phyloP scores from a whole-genome alignment of 1,140 invertebrate genomes.

The Caenorhabditis inopinata region DNA sequence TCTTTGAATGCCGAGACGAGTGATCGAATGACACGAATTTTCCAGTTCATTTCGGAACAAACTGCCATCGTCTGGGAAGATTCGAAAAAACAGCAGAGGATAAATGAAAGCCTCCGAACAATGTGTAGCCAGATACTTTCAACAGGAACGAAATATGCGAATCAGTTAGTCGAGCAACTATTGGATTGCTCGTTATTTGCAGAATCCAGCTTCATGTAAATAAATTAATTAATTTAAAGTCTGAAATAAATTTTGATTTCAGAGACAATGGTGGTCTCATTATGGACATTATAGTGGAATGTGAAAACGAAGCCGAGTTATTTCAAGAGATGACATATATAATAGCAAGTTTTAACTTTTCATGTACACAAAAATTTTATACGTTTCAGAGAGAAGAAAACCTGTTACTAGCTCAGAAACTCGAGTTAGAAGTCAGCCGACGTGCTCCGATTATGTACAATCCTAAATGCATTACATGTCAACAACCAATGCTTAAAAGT shows the following conservation, averaged over 20 bases:
- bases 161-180: background rate
- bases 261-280: constrained; percentile 10
- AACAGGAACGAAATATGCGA: background rate
- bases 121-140: background rate
- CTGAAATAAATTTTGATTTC: background rate
- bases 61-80: background rate
- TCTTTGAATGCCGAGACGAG: background rate
- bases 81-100: background rate
- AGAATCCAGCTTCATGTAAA: background rate
- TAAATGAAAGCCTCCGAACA: background rate
- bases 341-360: background rate
- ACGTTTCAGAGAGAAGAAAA: constrained; percentile 21
- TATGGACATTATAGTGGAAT: background rate
- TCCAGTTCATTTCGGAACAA: constrained; percentile 3
- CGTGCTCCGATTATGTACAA: background rate
- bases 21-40: constrained; percentile 22
- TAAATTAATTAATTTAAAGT: background rate
- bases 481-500: constrained; percentile 2
- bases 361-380: too few relatives aligned
- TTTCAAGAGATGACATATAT: background rate
- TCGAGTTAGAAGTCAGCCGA: background rate
- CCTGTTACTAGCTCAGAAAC: background rate
- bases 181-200: background rate
- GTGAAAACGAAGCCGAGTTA: background rate
- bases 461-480: background rate